Conservation (phyloP, 1,140 invertebrate genomes). For the Trissolcus basalis region DNA sequence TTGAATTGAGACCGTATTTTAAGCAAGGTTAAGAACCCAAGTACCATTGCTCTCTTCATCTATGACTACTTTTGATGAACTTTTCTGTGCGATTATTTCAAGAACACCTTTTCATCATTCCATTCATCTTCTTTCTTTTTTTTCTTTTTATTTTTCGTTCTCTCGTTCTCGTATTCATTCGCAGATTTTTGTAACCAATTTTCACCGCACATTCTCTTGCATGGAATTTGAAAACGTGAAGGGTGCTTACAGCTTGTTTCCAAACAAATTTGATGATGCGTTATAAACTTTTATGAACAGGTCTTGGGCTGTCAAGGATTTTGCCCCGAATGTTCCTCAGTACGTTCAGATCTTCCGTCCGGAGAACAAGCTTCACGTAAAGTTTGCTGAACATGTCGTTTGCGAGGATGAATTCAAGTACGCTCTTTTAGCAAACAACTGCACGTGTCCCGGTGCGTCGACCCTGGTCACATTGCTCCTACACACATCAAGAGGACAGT, state of each 20-base stretch:
- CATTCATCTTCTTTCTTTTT: too few species aligned
- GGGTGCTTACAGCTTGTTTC: too few species aligned
- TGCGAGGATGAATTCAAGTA: constrained; percentile 99
- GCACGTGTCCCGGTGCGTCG: constrained; percentile 96
- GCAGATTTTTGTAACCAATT: too few species aligned
- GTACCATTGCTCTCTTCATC: neutral
- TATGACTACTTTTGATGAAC: neutral
- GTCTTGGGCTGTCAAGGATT: constrained; percentile 99
- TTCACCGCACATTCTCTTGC: too few species aligned
- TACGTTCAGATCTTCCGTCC: constrained; percentile 99
- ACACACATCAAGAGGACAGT: constrained; percentile 97
- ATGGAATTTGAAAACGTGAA: too few species aligned
- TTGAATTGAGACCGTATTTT: constrained; percentile 18
- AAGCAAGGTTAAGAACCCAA: constrained; percentile 8
- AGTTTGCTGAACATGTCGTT: constrained; percentile 97
- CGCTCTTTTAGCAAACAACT: constrained; percentile 97
- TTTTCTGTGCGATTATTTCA: neutral
- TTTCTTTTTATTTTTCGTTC: neutral
- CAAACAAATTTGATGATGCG: too few species aligned
- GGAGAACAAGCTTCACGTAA: constrained; percentile 98
- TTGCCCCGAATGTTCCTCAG: constrained; percentile 95
- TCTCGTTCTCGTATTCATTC: neutral
- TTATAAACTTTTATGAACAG: constrained; percentile 60
- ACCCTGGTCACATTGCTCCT: constrained; percentile 95
- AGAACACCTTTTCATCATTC: neutral